Percentiles rank a stretch among this genome's conserved stretches.
Conservation (phyloP, 2,113 vertebrate genomes). For the Monopterus albus region DNA sequence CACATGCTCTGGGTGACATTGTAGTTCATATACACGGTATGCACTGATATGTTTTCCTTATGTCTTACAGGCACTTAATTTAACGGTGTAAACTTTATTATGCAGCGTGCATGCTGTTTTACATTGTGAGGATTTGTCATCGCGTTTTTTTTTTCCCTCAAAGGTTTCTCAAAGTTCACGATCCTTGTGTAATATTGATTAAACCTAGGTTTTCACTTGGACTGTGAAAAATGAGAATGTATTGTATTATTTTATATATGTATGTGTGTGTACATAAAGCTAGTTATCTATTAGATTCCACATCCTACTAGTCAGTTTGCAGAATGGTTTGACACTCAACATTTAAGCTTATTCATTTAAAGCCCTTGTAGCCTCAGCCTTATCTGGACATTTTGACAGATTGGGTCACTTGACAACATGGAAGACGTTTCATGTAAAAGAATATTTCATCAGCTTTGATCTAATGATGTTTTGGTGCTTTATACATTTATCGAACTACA, state of each 20-base stretch:
- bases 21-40: constrained; percentile 38
- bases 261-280: constrained; percentile 65
- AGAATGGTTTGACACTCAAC: constrained; percentile 28
- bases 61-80: constrained; percentile 64
- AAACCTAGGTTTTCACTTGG: constrained; percentile 51
- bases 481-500: neutral
- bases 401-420: no score
- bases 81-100: constrained; percentile 44
- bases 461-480: neutral
- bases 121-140: neutral
- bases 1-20: no score
- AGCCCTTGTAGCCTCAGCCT: neutral
- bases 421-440: neutral
- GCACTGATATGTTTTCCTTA: constrained; percentile 65
- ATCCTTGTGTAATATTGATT: constrained; percentile 36
- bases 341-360: constrained; percentile 41
- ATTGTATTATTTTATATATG: constrained; percentile 64
- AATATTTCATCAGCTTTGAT: constrained; percentile 7
- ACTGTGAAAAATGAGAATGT: constrained; percentile 80
- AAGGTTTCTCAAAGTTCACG: constrained; percentile 14
- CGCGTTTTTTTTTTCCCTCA: constrained; percentile 12
- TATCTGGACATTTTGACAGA: neutral
- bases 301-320: constrained; percentile 22
- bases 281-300: constrained; percentile 52
- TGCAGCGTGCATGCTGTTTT: constrained; percentile 42